These are phyloP conservation scores for Cylloceria caligata DNA, from an alignment of 2,888 invertebrate species.

Conservation along the genomic window DNA sequence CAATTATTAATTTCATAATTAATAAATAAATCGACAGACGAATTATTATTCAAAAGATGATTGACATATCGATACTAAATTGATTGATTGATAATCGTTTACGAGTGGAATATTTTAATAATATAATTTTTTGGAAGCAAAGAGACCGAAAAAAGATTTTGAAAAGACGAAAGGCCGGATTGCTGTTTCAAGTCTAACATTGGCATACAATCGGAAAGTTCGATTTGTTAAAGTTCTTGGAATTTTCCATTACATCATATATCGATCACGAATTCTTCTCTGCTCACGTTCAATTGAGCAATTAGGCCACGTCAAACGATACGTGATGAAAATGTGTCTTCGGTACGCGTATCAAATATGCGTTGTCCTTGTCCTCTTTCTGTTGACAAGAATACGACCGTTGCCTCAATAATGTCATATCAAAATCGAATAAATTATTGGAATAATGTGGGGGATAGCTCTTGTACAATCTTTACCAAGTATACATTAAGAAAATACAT, in stretches of 20 bases:
- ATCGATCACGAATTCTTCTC: constrained; percentile 29
- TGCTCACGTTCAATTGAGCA: constrained; percentile 61
- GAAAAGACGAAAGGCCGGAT: neutral
- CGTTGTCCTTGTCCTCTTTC: no score
- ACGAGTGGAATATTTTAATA: neutral
- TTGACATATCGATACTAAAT: no score
- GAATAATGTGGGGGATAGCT: no score
- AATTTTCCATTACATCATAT: constrained; percentile 33
- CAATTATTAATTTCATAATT: no score
- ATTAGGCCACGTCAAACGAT: constrained; percentile 36
- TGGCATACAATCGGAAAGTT: neutral
- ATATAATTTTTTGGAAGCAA: neutral
- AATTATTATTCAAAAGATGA: no score
- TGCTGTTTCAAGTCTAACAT: neutral
- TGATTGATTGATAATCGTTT: no score
- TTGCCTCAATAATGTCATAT: no score
- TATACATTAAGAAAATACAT: no score
- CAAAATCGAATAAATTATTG: no score
- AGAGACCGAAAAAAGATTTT: neutral
- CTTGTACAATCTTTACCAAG: no score
- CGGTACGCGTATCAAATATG: constrained; percentile 29
- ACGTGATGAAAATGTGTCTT: constrained; percentile 45
- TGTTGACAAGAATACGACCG: no score
- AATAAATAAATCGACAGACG: no score
- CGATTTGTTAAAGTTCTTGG: constrained; percentile 33